These are phyloP conservation scores for Tetramorium parvispinum DNA, from an alignment of 1,140 invertebrate species.

Conservation along the genomic window DNA sequence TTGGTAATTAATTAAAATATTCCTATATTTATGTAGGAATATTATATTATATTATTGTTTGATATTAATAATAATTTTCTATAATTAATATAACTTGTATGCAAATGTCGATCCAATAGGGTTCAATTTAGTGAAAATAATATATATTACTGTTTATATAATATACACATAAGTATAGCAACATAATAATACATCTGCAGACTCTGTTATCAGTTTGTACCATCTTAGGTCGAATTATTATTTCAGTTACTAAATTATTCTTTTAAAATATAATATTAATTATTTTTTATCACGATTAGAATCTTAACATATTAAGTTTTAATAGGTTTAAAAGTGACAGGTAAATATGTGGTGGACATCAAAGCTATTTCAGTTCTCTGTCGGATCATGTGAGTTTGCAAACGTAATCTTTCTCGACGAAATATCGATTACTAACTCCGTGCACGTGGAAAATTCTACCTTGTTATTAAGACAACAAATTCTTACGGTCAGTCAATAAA, in stretches of 20 bases:
- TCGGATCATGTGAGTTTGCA: neutral
- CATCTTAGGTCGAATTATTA: neutral
- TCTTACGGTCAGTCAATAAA: neutral
- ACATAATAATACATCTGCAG: neutral
- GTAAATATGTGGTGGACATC: neutral
- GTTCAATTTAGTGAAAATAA: neutral
- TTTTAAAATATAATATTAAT: neutral
- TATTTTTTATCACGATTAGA: neutral
- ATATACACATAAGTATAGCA: neutral
- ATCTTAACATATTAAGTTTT: neutral
- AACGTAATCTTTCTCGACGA: neutral
- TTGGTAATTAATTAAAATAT: constrained; percentile 27
- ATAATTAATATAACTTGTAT: constrained; percentile 5
- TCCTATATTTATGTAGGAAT: neutral
- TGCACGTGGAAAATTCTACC: constrained; percentile 16
- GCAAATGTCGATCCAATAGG: neutral
- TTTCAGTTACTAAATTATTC: neutral
- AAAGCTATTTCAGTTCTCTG: constrained; percentile 4
- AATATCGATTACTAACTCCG: constrained; percentile 17
- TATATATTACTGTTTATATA: neutral
- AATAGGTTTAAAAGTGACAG: neutral
- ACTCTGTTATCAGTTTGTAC: neutral
- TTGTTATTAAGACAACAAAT: constrained; percentile 20
- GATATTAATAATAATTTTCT: neutral
- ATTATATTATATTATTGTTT: neutral